Conservation (phyloP, 2,797 vertebrate genomes). For the Oreochromis mossambicus region DNA sequence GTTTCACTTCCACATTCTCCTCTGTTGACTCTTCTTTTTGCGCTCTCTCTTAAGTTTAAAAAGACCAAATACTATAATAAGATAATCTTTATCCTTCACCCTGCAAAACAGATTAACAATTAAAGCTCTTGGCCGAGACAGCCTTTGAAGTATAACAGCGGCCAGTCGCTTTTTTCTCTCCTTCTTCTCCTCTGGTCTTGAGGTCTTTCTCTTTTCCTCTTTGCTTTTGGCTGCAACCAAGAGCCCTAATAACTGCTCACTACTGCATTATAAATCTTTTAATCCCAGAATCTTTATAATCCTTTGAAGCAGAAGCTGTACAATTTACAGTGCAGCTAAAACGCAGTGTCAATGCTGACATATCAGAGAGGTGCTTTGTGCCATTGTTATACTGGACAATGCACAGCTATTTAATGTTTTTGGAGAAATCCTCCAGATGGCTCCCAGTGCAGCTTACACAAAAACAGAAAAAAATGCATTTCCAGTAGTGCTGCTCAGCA, state of each 20-base stretch:
- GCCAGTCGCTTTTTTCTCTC: constrained; percentile 15
- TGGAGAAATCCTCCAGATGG: background rate
- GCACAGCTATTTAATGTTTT: background rate
- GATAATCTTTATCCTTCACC: constrained; percentile 20
- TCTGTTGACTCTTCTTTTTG: background rate
- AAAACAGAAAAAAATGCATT: background rate
- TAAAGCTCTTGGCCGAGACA: constrained; percentile 40
- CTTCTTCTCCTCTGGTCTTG: constrained; percentile 18
- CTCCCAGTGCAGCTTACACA: background rate
- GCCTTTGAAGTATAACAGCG: constrained; percentile 54
- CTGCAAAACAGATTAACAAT: constrained; percentile 57
- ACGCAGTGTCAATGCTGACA: constrained; percentile 5
- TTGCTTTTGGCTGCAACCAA: constrained; percentile 15
- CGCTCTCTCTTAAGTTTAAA: constrained; percentile 16
- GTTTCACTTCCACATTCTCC: background rate
- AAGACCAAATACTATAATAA: constrained; percentile 37
- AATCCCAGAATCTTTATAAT: constrained; percentile 32
- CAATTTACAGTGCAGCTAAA: constrained; percentile 6
- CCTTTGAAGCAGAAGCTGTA: constrained; percentile 31
- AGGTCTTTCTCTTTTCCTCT: constrained; percentile 6
- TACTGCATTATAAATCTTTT: constrained; percentile 21
- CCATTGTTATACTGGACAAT: background rate
- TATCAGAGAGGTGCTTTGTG: background rate
- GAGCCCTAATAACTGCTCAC: constrained; percentile 22
- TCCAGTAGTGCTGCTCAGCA: background rate